These are phyloP conservation scores for Piscicola geometra DNA, from an alignment of 2,888 invertebrate genomes.

Conservation along the genomic window DNA sequence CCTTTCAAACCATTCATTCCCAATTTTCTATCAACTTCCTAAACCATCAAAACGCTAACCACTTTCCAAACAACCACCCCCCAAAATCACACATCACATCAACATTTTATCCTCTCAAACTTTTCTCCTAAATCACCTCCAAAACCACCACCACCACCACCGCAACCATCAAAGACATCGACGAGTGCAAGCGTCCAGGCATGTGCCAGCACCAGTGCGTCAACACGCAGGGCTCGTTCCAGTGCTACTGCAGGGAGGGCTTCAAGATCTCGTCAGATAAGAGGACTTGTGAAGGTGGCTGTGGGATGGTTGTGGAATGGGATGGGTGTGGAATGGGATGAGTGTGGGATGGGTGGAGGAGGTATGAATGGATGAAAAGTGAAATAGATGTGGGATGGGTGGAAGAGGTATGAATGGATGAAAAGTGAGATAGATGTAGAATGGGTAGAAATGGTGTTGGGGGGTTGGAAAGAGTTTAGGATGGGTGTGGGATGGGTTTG, in stretches of 20 bases:
- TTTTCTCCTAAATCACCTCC: background rate
- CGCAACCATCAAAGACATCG: constrained; percentile 60
- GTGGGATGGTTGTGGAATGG: too few species aligned
- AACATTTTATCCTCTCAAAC: background rate
- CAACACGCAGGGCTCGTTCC: constrained; percentile 83
- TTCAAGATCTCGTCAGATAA: constrained; percentile 72
- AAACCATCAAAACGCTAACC: background rate
- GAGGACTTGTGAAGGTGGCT: constrained; percentile 59
- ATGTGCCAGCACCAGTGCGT: constrained; percentile 81
- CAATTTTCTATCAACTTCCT: background rate
- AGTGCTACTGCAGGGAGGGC: constrained; percentile 79
- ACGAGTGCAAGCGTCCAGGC: constrained; percentile 63
- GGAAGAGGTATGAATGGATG: too few species aligned
- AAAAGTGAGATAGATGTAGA: too few species aligned
- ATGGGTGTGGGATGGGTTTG: too few species aligned
- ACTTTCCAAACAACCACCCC: background rate
- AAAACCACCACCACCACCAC: background rate
- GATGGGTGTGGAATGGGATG: too few species aligned
- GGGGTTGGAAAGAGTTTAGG: too few species aligned
- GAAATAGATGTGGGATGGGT: too few species aligned
- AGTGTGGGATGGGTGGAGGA: too few species aligned
- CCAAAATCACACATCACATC: background rate
- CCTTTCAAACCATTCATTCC: background rate
- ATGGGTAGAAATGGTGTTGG: too few species aligned
- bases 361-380: too few species aligned